Evolutionary conservation across 92 coral and sea anemone species (phyloP), one percentile per base, ranked within the genome.

Genomic region (Epizoanthus illoricatus): DNA sequence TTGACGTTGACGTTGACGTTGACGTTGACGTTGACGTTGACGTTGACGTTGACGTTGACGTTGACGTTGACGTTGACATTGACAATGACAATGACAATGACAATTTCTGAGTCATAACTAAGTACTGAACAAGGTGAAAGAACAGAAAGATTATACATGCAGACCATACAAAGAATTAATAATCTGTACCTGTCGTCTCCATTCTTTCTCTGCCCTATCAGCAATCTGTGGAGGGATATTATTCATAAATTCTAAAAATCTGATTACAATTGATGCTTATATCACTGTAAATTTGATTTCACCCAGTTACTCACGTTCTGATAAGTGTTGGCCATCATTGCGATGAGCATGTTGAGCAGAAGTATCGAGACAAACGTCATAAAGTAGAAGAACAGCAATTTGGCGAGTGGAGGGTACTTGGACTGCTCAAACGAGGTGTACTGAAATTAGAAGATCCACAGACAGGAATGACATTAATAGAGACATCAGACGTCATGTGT

Each of bases 261-360:
- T 45, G 9, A 7, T 45, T 9, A 45, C 10, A 43, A 7, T 43
- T 43, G 49, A 45, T 45, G 9, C 8, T 11, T 52, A 52, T 9
- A 52, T 52, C 56, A 52, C 11, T 3, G 56, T 52, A 52, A 52
- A 52, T 52, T 12, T 45, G 10, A 45, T 5, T 45, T 45, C 52
- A 45, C 9, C 28, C 20, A 36, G 36, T 5, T 49, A 90, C 97
- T 90, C 84, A 93, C 97, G 73, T 80, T 93, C 84, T 93, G 97
- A 60, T 93, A 93, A 1, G 97, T 93, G 85, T 88, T 91, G 41
- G 97, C 94, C 97, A 93, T 93, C 97, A 93, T 93, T 40, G 97
- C 97, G 71, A 93, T 93, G 84, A 93, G 71, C 97, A 93, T 93
- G 67, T 93, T 93, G 65, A 93, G 89, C n/a, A 93, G 85, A 71